These are phyloP conservation scores for Raja brachyura DNA, from an alignment of 2,113 vertebrate genomes.

Conservation along the genomic window DNA sequence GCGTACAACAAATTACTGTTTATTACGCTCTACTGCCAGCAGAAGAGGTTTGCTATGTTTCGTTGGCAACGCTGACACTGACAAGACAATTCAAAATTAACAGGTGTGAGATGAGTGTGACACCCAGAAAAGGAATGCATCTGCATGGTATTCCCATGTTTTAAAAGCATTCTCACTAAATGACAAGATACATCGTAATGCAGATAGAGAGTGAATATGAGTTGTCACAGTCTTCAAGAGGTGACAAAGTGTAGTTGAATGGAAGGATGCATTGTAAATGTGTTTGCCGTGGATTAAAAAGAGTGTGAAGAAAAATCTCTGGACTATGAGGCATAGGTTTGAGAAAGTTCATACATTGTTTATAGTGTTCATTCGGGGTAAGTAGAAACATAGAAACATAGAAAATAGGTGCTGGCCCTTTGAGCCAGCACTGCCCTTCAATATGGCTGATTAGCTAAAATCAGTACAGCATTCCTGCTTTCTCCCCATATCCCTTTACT, in stretches of 20 bases:
- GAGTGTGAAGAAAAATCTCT: background rate
- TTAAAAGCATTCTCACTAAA: background rate
- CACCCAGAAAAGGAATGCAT: background rate
- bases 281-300: background rate
- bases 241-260: background rate
- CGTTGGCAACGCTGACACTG: background rate
- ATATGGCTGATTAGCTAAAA: no score
- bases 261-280: background rate
- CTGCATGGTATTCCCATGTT: background rate
- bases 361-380: background rate
- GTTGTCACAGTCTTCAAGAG: background rate
- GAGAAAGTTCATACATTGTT: background rate
- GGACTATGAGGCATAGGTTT: background rate
- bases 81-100: background rate
- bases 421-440: no score
- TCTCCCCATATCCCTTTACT: no score
- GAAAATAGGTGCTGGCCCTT: no score
- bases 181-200: background rate
- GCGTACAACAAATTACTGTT: background rate
- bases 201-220: background rate
- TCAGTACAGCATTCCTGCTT: no score
- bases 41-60: background rate
- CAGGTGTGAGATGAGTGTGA: background rate
- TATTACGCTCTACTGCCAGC: no score
- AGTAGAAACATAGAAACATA: background rate